phyloP scores from a whole-genome alignment of 2,888 invertebrate species.

The Actias luna region DNA sequence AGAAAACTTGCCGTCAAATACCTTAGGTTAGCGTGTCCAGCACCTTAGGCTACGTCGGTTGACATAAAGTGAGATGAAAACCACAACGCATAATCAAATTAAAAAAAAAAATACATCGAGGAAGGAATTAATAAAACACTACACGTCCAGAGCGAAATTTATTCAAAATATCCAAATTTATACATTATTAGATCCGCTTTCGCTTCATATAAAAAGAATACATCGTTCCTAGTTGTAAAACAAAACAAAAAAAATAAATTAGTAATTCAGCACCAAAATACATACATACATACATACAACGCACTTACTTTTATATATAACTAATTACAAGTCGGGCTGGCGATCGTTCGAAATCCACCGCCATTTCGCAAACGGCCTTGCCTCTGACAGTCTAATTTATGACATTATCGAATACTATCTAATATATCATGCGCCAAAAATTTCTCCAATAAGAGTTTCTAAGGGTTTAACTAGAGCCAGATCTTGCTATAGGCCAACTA shows the following conservation, averaged over 20 bases:
- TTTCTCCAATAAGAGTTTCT: no score
- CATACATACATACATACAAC: constrained; percentile 48
- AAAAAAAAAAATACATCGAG: constrained; percentile 50
- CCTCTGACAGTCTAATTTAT: neutral
- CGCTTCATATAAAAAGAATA: constrained; percentile 67
- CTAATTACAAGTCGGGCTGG: neutral
- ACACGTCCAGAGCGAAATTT: constrained; percentile 73
- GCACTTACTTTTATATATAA: neutral
- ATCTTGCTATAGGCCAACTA: no score
- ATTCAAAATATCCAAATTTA: constrained; percentile 75
- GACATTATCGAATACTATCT: neutral
- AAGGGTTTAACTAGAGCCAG: no score
- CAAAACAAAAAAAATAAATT: constrained; percentile 77
- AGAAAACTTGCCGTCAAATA: no score
- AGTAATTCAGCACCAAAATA: constrained; percentile 80
- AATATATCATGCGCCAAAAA: neutral
- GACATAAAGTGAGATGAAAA: no score
- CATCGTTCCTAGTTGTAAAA: constrained; percentile 59
- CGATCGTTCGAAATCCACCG: neutral
- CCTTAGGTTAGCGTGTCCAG: no score
- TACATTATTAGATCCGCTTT: constrained; percentile 67
- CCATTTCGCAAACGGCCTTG: neutral
- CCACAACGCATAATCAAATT: no score
- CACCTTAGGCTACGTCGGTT: no score
- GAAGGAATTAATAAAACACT: no score